Base-by-base conservation (phyloP, 1,140 invertebrate genomes). In the Reticulitermes speratus region DNA sequence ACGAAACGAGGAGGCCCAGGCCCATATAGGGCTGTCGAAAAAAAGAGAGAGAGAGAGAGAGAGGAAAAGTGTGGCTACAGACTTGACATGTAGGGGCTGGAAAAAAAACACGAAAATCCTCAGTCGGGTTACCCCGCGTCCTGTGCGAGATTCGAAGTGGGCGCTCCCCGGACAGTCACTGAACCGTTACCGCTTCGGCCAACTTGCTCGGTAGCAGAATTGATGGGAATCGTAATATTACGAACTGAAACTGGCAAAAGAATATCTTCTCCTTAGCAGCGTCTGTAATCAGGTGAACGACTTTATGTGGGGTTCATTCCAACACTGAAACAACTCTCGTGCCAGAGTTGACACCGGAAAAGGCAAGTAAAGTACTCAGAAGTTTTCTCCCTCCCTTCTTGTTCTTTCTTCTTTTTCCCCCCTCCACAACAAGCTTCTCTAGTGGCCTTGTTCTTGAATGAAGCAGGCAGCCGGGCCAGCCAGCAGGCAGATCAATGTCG, bases 371-470 rank as follows among this genome's bases (percentile, higher is more conserved):
- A 75, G 65, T 75, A 75, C 52, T 30, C 5, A 5, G n/a, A 75
- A 75, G 65, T 75, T 75, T 75, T 25, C n/a, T 75, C 3, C 44
- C 83, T n/a, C n/a, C 44, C 12, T 8, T 44, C 38, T 32, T 84
- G 44, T 32, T 44, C 44, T 32, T 84, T 84, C 21, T 19, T 82
- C 23, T 6, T 30, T 19, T 82, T 44, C 8, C 38, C 82, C 38
- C 82, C 38, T 44, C 82, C 14, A n/a, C 21, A 8, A 23, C 45
- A 8, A 30, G 16, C 45, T 32, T 30, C 30, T 30, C 38, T 83
- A 83, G 82, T 83, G 82, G 83, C 38, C 83, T 84, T 84, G 83
- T 84, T 84, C 83, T 84, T 84, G 83, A 84, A 84, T 84, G 83
- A 52, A 84, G 83, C 83, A 23, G 16, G 25, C 25, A 30, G 65